These are phyloP conservation scores for Miniopterus natalensis DNA, from an alignment of 2,113 vertebrate species.

Conservation along the genomic window DNA sequence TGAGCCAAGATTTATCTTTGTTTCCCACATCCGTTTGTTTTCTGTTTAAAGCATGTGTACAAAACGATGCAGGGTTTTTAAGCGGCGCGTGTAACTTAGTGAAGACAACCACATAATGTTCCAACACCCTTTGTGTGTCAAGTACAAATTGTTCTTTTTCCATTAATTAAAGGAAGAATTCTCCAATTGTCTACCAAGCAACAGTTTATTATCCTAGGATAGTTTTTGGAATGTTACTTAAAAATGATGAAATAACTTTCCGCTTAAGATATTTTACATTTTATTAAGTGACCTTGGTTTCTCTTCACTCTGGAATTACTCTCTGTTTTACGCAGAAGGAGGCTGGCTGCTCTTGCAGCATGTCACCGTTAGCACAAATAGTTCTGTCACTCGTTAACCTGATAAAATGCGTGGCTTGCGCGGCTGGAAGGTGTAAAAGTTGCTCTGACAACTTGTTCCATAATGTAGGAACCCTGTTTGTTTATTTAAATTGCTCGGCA, in stretches of 20 bases:
- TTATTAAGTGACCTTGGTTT: background rate
- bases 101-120: background rate
- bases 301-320: background rate
- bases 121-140: background rate
- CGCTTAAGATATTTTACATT: background rate
- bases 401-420: background rate
- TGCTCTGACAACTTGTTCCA: background rate
- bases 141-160: background rate
- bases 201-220: background rate
- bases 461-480: background rate
- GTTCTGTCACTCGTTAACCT: background rate
- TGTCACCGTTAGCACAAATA: background rate
- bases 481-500: background rate
- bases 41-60: background rate
- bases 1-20: background rate
- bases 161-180: conserved; percentile 18
- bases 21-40: background rate
- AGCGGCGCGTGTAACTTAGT: background rate
- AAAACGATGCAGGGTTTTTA: background rate
- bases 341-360: background rate
- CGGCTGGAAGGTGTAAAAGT: background rate
- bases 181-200: background rate
- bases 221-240: background rate
- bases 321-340: background rate
- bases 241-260: conserved; percentile 29